phyloP scores from a whole-genome alignment of 1,140 invertebrate species.

The Belonocnema kinseyi region DNA sequence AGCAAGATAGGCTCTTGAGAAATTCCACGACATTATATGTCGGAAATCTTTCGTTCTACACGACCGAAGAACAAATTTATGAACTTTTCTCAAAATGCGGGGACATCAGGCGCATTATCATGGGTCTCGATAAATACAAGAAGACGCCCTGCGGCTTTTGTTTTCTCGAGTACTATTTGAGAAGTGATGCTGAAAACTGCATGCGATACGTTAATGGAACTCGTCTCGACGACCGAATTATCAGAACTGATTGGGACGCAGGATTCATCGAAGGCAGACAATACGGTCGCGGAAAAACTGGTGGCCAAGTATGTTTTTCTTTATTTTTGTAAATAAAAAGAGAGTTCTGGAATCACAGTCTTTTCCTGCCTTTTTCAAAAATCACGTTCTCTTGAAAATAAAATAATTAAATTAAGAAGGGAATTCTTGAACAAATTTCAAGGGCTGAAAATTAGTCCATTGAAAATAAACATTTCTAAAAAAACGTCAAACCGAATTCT shows the following conservation, averaged over 20 bases:
- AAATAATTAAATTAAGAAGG: too few relatives aligned
- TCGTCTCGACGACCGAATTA: conserved; percentile 96
- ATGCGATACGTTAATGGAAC: conserved; percentile 99
- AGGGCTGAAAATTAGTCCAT: background rate
- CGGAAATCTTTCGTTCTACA: conserved; percentile 99
- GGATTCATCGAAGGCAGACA: conserved; percentile 99
- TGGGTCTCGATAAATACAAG: conserved; percentile 98
- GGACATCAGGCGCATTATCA: conserved; percentile 96
- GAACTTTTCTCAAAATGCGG: conserved; percentile 98
- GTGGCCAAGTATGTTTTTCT: conserved; percentile 89
- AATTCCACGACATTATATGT: conserved; percentile 93
- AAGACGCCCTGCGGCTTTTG: conserved; percentile 99
- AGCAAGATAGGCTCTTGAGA: conserved; percentile 91
- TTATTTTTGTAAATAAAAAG: conserved; percentile 20
- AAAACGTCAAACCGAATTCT: too few relatives aligned
- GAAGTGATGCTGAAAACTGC: conserved; percentile 93
- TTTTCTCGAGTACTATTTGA: conserved; percentile 97
- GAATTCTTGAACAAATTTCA: too few relatives aligned
- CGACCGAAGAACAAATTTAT: conserved; percentile 99
- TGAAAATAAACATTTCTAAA: background rate
- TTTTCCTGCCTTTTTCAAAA: too few relatives aligned
- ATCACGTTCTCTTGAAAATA: too few relatives aligned
- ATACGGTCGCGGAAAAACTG: conserved; percentile 98
- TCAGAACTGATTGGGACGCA: conserved; percentile 99
- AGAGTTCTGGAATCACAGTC: background rate